These are phyloP conservation scores for Amblyteles armatorius DNA, from an alignment of 2,888 invertebrate species.

Conservation along the genomic window DNA sequence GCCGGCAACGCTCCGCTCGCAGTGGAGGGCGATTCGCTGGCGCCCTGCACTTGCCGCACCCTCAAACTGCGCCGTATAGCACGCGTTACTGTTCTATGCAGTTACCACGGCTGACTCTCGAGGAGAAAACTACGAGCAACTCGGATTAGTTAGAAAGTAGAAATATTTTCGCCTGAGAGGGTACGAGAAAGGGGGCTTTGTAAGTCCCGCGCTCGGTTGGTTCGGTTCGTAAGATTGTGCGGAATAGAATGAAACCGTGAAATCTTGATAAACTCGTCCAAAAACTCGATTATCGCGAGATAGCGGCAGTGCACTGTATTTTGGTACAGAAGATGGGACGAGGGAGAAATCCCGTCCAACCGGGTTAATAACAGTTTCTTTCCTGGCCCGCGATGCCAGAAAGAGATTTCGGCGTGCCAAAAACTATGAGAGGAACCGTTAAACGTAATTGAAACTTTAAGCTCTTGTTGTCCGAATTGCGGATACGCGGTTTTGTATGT, in stretches of 20 bases:
- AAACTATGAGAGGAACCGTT: constrained; percentile 46
- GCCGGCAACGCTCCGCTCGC: neutral
- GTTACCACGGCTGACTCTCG: constrained; percentile 16
- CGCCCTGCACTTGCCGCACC: constrained; percentile 13
- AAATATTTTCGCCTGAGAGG: constrained; percentile 70
- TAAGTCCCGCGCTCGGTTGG: neutral
- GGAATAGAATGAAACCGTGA: constrained; percentile 71
- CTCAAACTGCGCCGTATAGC: neutral
- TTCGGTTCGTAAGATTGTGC: constrained; percentile 28
- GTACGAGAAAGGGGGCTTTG: constrained; percentile 5
- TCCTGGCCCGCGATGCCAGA: constrained; percentile 30
- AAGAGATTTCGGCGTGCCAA: constrained; percentile 32
- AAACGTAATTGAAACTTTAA: constrained; percentile 60
- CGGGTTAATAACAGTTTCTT: constrained; percentile 69
- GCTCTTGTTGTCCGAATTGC: constrained; percentile 22
- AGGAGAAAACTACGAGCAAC: constrained; percentile 66
- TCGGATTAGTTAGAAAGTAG: constrained; percentile 75
- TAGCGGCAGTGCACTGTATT: constrained; percentile 41
- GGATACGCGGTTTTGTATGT: constrained; percentile 17
- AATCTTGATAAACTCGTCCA: constrained; percentile 75
- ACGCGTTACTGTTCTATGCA: constrained; percentile 15
- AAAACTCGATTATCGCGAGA: constrained; percentile 73
- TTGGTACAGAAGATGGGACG: constrained; percentile 14
- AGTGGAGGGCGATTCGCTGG: constrained; percentile 23
- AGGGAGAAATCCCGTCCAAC: constrained; percentile 48